Evolutionary conservation across 2,113 vertebrate genomes (phyloP), one percentile per base, ranked within the genome.

Genomic region (Syrmaticus mikado): DNA sequence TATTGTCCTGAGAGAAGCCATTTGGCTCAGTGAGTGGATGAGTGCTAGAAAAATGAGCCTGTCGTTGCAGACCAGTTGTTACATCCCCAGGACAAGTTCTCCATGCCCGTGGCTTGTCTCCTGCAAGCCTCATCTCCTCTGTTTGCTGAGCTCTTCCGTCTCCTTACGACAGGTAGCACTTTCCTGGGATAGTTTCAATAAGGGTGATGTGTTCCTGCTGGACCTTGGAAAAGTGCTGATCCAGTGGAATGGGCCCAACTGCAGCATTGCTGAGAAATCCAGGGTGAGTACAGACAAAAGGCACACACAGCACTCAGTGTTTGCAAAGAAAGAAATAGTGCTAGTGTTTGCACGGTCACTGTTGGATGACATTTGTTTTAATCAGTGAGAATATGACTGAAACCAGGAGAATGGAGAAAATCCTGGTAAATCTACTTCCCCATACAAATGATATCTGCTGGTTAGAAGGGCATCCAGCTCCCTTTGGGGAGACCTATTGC

Each of bases 151-250:
- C 1, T 2, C 8, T 93, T 89, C 66, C 24, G 1, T 92, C 72
- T 66, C 41, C 32, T 82, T 5, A 0, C 41, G 25, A 67, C 96
- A 99, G 99, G 98, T 98, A 55, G 98, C 98, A 0, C 95, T 99
- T 74, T 98, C 98, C 25, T 99, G 99, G 99, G 98, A 97, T 94
- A 99, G 98, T 82, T 98, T 99, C 91, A 99, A 99, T 93, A 98
- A 96, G 24, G 99, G 98, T 2, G 99, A 99, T 22, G 98, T 98
- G 60, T 99, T 99, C 89, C 89, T 99, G 73, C 93, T 99, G 97
- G 99, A 99, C 87, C 97, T 99, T 5, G 99, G 99, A 21, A 99
- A 99, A 94, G 97, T 97, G 77, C 98, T 99, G 28, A 98, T 99
- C 93, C 99, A 99, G 95, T 99, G 99, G 99, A 99, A 99, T 0